Percentiles rank a stretch among this genome's conserved stretches.
phyloP scores from a whole-genome alignment of 2,797 vertebrate genomes.

The Channallabes apus region DNA sequence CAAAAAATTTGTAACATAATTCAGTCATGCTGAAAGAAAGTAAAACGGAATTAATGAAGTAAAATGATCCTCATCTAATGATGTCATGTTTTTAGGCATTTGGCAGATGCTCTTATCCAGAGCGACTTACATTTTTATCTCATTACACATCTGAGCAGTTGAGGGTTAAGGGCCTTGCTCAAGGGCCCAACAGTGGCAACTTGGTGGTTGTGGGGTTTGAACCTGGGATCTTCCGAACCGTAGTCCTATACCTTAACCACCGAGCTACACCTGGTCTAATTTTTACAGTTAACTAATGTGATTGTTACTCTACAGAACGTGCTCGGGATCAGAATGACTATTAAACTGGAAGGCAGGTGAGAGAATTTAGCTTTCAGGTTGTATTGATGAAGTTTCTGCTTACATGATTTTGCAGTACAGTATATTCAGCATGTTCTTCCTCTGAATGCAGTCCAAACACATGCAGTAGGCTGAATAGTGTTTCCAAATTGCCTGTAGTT shows the following conservation, averaged over 20 bases:
- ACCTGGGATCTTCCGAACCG: too few species aligned
- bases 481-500: too few species aligned
- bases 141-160: too few species aligned
- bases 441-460: too few species aligned
- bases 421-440: too few species aligned
- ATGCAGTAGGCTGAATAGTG: too few species aligned
- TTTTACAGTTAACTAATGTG: neutral
- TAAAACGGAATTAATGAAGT: neutral
- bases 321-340: neutral
- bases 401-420: neutral
- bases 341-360: neutral
- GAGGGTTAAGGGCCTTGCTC: too few species aligned
- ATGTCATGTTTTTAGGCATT: conserved; percentile 65
- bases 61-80: conserved; percentile 25
- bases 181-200: too few species aligned
- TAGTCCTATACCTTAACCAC: too few species aligned
- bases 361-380: neutral
- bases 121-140: too few species aligned
- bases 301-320: neutral
- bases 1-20: neutral
- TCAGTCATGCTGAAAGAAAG: neutral
- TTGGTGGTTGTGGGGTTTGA: too few species aligned
- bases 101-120: too few species aligned
- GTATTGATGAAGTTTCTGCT: neutral
- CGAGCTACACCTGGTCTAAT: neutral